Evolutionary conservation across 2,888 invertebrate genomes (phyloP).

Genomic region (Diplazon laetatorius): DNA sequence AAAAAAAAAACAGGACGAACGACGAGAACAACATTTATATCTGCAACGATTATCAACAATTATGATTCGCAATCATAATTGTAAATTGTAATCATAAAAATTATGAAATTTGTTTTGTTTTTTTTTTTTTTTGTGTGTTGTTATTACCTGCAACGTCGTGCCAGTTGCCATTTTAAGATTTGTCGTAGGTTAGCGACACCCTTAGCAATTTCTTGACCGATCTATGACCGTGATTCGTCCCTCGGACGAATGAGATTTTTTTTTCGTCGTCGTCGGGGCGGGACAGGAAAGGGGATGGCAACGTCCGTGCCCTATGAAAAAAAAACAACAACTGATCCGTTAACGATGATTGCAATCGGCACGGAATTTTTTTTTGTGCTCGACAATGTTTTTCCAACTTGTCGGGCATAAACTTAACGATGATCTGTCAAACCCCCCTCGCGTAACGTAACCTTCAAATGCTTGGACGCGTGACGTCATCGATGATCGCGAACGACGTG

Average conservation of each 20-base stretch:
- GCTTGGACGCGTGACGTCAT: constrained; percentile 57
- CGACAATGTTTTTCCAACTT: constrained; percentile 1
- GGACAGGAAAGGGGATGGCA: background rate
- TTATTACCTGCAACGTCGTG: constrained; percentile 78
- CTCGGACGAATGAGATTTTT: too few relatives aligned
- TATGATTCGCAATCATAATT: too few relatives aligned
- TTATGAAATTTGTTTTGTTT: too few relatives aligned
- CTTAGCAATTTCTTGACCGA: too few relatives aligned
- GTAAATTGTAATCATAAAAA: too few relatives aligned
- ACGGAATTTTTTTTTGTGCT: constrained; percentile 1
- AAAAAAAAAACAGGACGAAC: too few relatives aligned
- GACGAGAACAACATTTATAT: too few relatives aligned
- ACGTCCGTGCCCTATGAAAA: background rate
- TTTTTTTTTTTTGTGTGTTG: too few relatives aligned
- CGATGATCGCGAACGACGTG: constrained; percentile 32
- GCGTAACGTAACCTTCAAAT: constrained; percentile 59
- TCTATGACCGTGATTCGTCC: background rate
- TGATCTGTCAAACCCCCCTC: constrained; percentile 61
- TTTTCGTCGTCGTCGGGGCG: too few relatives aligned
- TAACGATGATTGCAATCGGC: background rate
- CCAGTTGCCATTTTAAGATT: constrained; percentile 76
- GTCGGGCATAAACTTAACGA: constrained; percentile 25
- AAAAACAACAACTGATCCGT: too few relatives aligned
- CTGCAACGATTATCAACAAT: too few relatives aligned
- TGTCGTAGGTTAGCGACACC: background rate